These are phyloP conservation scores for Threskiornis aethiopicus DNA, from an alignment of 2,797 vertebrate species.

Conservation along the genomic window DNA sequence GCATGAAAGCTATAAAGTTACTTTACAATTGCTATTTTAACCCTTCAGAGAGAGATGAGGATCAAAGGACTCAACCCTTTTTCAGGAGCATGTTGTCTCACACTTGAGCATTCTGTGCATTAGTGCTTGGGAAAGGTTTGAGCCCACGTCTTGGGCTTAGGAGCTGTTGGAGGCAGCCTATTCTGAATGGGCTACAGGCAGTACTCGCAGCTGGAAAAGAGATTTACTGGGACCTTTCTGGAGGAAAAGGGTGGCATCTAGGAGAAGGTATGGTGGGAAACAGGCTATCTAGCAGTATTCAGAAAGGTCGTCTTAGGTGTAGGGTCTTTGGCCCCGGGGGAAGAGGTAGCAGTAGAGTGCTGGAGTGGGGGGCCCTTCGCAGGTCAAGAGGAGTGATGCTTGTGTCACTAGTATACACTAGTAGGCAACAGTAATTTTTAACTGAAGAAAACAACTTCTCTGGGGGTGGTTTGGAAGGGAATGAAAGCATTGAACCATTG, in stretches of 20 bases:
- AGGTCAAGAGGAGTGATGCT: neutral
- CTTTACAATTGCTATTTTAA: neutral
- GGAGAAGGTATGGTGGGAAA: neutral
- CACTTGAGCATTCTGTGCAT: neutral
- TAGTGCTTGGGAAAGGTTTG: neutral
- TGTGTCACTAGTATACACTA: neutral
- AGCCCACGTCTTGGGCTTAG: no score
- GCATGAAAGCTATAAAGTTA: neutral
- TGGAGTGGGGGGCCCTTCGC: neutral
- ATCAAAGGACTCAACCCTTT: neutral
- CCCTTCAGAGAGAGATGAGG: neutral
- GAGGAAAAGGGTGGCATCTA: neutral
- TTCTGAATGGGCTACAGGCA: neutral
- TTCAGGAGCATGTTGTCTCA: neutral
- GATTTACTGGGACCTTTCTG: neutral
- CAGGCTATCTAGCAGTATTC: neutral
- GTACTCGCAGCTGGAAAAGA: neutral
- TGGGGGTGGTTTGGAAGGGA: neutral
- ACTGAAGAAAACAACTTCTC: neutral
- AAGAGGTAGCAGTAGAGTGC: neutral
- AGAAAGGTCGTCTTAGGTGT: neutral
- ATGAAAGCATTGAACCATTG: neutral
- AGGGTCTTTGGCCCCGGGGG: neutral
- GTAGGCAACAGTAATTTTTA: neutral
- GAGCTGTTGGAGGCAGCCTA: neutral